Conservation (phyloP, 2,888 invertebrate genomes). For the Malthinus seriepunctatus region DNA sequence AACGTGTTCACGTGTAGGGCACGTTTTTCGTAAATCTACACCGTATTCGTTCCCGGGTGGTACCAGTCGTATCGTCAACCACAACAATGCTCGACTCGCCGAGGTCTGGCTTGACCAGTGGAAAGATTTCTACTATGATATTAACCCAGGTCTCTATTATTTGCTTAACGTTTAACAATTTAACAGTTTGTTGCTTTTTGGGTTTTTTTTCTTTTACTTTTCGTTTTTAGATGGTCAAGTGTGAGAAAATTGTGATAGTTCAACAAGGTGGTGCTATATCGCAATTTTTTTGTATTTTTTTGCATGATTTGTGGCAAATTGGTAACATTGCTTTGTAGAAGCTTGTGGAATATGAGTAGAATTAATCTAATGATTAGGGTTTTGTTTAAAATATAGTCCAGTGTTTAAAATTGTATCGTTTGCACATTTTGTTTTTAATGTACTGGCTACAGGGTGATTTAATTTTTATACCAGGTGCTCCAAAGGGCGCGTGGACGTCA, state of each 20-base stretch:
- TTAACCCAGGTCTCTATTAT: constrained; percentile 83
- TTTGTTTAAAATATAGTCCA: too few relatives aligned
- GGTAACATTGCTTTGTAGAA: neutral
- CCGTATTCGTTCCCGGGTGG: constrained; percentile 99
- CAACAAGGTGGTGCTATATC: neutral
- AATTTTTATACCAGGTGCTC: too few relatives aligned
- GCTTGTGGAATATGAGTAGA: too few relatives aligned
- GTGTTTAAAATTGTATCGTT: too few relatives aligned
- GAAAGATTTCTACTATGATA: constrained; percentile 98
- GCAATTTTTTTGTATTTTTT: neutral
- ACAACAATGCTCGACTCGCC: constrained; percentile 97
- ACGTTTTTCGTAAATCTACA: constrained; percentile 96
- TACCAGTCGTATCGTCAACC: constrained; percentile 95
- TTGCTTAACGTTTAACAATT: constrained; percentile 18
- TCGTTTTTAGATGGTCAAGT: neutral
- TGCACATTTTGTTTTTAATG: too few relatives aligned
- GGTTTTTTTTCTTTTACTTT: neutral
- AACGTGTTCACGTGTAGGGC: constrained; percentile 94
- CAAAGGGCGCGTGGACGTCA: too few relatives aligned
- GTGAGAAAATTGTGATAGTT: neutral
- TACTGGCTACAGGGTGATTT: too few relatives aligned
- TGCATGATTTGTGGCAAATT: neutral
- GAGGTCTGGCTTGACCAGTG: constrained; percentile 99
- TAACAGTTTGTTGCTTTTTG: constrained; percentile 1
- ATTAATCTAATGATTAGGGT: too few relatives aligned